Evolutionary conservation across 2,797 vertebrate genomes (phyloP), one percentile per base, ranked within the genome.

Genomic region (Craterocephalus amniculus): DNA sequence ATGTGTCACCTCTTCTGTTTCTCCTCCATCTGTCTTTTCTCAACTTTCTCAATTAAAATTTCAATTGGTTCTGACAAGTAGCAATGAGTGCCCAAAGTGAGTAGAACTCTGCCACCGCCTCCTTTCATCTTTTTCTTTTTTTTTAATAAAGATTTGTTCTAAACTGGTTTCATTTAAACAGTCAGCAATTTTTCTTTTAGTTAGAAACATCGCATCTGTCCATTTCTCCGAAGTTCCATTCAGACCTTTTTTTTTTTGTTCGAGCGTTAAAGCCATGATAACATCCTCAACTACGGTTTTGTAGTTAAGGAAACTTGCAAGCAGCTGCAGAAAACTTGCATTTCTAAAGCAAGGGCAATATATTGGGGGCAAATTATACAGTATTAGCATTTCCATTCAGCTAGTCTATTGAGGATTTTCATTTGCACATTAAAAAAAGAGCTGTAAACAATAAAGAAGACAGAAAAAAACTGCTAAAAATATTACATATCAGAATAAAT

Each of bases 1-100:
- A 62, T 58, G 49, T 52, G 48, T 83, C 68, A 56, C 32, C 64
- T 64, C 32, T 58, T 54, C 57, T 20, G 55, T 63, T 57, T 64
- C 40, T 67, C 58, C 73, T 72, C 76, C 70, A 76, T 32, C 48
- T 83, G 66, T 73, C 60, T 79, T 83, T 67, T 27, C 59, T 67
- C 22, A 67, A 32, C 29, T 70, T 56, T 31, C 27, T 59, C 6
- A 35, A 61, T 68, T 65, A 35, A 52, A 58, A 65, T 63, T 35
- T 58, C 3, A 35, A 10, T 18, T 54, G 0, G 1, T 74, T 4
- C 16, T 36, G 11, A 60, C 8, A 48, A 34, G 26, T 26, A 22
- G 29, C 29, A 31, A 35, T 12, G 20, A 58, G 29, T n/a, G 43
- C 5, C 38, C 10, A 38, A 7, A 54, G 5, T 29, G 35, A 18